Conservation (phyloP, 2,113 vertebrate genomes). For the Eulemur rufifrons region DNA sequence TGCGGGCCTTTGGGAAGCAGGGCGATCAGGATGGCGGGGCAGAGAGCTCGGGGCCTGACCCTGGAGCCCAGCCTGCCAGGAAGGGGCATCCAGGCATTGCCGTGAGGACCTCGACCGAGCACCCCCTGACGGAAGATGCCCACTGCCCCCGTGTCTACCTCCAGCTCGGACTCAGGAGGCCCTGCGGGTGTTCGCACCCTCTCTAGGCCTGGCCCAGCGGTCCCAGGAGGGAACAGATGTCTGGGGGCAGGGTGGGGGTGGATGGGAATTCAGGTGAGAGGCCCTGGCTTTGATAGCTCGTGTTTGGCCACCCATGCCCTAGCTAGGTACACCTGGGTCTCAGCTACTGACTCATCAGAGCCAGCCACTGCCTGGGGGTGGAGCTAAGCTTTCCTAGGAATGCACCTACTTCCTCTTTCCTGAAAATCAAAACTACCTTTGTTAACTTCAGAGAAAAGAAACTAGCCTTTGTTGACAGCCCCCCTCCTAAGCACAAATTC, state of each 20-base stretch:
- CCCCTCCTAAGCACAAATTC: no score
- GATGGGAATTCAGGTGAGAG: not conserved
- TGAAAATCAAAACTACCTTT: constrained; percentile 34
- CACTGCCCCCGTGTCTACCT: not conserved
- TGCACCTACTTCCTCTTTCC: constrained; percentile 48
- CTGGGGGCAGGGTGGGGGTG: not conserved
- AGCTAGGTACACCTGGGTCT: not conserved
- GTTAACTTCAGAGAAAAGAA: not conserved
- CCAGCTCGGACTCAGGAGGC: not conserved
- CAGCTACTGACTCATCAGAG: not conserved
- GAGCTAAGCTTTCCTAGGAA: constrained; percentile 6
- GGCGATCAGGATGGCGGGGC: rapidly evolving
- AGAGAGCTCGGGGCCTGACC: not conserved
- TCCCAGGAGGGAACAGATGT: not conserved
- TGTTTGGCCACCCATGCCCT: not conserved
- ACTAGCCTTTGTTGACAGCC: not conserved
- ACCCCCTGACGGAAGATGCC: not conserved
- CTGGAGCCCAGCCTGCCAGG: not conserved
- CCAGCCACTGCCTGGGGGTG: no score
- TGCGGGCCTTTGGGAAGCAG: not conserved
- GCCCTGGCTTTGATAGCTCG: not conserved
- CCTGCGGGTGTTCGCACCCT: not conserved
- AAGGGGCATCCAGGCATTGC: not conserved
- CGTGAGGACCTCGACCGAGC: no score
- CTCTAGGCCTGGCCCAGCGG: not conserved